Conservation (phyloP, 2,113 vertebrate species). For the Stercorarius parasiticus region DNA sequence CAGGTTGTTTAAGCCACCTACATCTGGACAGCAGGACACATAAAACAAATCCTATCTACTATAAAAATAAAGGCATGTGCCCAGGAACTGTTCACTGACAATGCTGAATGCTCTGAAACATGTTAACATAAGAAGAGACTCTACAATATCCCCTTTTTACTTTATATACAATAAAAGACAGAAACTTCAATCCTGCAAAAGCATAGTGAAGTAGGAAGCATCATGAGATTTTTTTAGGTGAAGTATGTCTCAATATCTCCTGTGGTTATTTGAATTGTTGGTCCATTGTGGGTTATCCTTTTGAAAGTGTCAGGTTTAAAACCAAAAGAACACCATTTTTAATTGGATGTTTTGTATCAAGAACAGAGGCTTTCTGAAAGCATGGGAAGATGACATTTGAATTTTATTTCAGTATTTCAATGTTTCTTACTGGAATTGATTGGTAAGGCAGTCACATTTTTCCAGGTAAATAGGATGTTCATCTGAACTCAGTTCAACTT, state of each 20-base stretch:
- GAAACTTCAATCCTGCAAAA: not conserved
- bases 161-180: not conserved
- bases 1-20: not conserved
- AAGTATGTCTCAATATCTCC: not conserved
- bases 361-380: not conserved
- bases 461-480: not conserved
- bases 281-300: not conserved
- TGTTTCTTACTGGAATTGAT: not conserved
- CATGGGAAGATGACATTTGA: not conserved
- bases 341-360: not conserved
- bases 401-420: not conserved
- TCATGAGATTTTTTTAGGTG: not conserved
- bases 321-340: not conserved
- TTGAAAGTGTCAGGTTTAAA: not conserved
- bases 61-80: not conserved
- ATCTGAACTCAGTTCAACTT: not conserved
- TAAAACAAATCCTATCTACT: not conserved
- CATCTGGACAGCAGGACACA: not conserved
- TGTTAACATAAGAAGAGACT: not conserved
- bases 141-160: not conserved
- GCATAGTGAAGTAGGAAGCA: not conserved
- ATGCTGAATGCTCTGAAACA: not conserved
- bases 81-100: not conserved
- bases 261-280: not conserved
- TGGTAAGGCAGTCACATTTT: not conserved